phyloP scores from a whole-genome alignment of 2,888 invertebrate genomes.

The Norana najaformis region DNA sequence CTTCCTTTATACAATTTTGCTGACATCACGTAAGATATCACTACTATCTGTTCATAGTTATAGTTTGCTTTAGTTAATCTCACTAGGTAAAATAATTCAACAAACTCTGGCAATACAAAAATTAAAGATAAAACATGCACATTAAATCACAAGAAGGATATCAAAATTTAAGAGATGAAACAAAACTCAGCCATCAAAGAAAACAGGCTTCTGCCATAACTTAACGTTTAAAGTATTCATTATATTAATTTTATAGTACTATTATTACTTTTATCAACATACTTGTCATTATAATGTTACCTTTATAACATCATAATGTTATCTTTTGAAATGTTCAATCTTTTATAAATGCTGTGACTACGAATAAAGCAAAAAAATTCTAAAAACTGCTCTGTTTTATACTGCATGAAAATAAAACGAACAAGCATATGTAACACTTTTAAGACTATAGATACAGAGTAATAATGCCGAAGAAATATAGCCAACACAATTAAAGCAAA shows the following conservation, averaged over 20 bases:
- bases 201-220: neutral
- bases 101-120: too few species aligned
- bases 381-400: neutral
- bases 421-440: too few species aligned
- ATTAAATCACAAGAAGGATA: too few species aligned
- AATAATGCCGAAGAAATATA: neutral
- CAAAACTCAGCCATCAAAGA: neutral
- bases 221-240: neutral
- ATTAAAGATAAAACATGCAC: too few species aligned
- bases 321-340: neutral
- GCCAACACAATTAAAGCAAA: neutral
- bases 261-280: slow-evolving; percentile 1
- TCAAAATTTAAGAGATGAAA: neutral
- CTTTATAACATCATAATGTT: neutral
- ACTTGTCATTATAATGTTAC: neutral
- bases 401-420: neutral
- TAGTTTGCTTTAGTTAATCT: too few species aligned
- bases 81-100: too few species aligned
- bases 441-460: neutral
- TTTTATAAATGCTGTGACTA: neutral
- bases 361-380: neutral
- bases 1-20: too few species aligned
- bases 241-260: neutral
- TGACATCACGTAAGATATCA: too few species aligned
- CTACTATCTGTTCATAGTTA: too few species aligned